Base-by-base conservation (phyloP, 2,113 vertebrate species). In the Platichthys stellatus region DNA sequence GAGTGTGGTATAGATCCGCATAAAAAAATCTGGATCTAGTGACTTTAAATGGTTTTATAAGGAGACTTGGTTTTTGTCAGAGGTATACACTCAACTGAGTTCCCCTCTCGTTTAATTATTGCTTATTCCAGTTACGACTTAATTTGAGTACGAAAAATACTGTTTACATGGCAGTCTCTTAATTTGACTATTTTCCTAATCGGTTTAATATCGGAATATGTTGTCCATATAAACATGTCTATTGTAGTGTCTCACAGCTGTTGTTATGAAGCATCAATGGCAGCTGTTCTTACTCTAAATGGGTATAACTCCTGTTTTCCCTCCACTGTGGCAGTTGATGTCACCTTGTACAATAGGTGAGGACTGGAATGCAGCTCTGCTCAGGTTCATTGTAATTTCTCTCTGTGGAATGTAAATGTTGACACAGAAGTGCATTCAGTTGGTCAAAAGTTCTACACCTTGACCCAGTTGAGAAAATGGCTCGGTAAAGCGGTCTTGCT, bases 401-500 rank as follows among this genome's bases (percentile, higher is more conserved):
- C 71, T 18, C 68, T 4, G 51, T 77, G 89, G 87, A 88, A 90
- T 91, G 90, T 84, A 85, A 87, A 86, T 74, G 92, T 87, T 89
- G 88, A 91, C 85, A 90, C 65, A 87, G 82, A 83, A 74, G 78
- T 63, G 74, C 74, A 85, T 65, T 73, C 79, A 24, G 57, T 78
- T 86, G 77, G 83, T 91, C 81, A 86, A 77, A 85, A 76, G 88
- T 92, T 87, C 76, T 85, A 20, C 65, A 45, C 51, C 80, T 85
- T 87, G 70, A 73, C 85, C 78, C 67, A 77, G 80, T 61, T 83
- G 47, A 61, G 57, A 70, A 80, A 83, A 21, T 10, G 38, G 20
- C 62, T 76, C 38, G 12, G 62, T 28, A 24, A 73, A n/a, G 28
- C 49, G 24, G 69, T 65, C 54, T 82, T 13, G 54, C 65, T 56